Percentiles rank a stretch among this genome's conserved stretches.
Conservation (phyloP, 2,888 invertebrate genomes). For the Lithophane socia region DNA sequence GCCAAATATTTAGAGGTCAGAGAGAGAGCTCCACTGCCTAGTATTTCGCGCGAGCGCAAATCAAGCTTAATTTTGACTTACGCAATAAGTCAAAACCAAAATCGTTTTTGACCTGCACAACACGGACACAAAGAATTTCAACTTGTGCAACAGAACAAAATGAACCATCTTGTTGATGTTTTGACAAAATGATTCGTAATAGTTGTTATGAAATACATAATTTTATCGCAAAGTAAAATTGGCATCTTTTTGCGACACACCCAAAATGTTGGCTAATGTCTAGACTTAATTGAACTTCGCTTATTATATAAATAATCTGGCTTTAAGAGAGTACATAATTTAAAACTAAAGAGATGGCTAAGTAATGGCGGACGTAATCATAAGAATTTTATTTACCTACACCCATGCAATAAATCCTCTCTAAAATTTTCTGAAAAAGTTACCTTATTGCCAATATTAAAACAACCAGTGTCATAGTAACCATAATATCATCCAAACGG, state of each 20-base stretch:
- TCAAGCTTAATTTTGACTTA: not conserved
- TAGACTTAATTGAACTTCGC: slow-evolving; percentile 30
- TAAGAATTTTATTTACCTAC: not conserved
- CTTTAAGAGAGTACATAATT: not conserved
- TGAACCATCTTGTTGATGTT: slow-evolving; percentile 15
- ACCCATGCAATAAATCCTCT: no score
- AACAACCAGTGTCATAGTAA: no score
- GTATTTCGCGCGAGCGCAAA: not conserved
- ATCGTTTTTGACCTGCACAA: slow-evolving; percentile 5
- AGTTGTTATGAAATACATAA: slow-evolving; percentile 38
- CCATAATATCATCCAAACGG: no score
- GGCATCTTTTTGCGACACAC: slow-evolving; percentile 20
- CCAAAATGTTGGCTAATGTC: slow-evolving; percentile 23
- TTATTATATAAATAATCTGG: slow-evolving; percentile 13
- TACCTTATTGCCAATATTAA: no score
- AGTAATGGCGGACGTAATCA: not conserved
- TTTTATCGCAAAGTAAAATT: slow-evolving; percentile 12
- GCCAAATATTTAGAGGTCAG: no score
- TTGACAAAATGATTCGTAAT: slow-evolving; percentile 40
- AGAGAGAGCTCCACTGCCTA: not conserved
- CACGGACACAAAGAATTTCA: slow-evolving; percentile 1
- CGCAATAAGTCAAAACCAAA: slow-evolving; percentile 8
- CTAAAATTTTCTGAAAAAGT: no score
- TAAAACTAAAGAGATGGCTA: not conserved
- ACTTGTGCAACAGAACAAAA: slow-evolving; percentile 32